Conservation (phyloP, 2,888 invertebrate genomes). For the Sarcophaga rosellei region DNA sequence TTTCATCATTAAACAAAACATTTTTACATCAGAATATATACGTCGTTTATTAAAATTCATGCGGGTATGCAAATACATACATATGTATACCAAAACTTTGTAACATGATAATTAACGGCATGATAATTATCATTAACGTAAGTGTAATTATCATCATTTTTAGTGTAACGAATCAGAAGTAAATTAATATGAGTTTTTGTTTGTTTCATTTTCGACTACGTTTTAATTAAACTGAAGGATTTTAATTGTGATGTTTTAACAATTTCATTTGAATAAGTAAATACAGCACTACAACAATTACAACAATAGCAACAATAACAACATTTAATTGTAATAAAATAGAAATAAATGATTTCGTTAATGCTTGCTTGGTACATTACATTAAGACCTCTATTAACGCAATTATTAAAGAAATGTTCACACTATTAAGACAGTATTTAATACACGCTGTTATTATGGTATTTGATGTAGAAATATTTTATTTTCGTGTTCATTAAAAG, state of each 20-base stretch:
- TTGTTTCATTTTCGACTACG: neutral
- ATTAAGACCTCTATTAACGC: too few relatives aligned
- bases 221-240: too few relatives aligned
- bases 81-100: too few relatives aligned
- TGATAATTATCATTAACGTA: neutral
- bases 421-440: neutral
- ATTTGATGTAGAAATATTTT: neutral
- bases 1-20: too few relatives aligned
- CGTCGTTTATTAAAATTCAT: too few relatives aligned
- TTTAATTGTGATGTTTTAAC: neutral
- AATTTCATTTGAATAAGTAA: neutral
- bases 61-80: too few relatives aligned
- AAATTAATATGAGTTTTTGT: neutral
- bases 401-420: neutral
- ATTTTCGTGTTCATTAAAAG: neutral
- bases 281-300: too few relatives aligned
- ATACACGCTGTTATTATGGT: too few relatives aligned
- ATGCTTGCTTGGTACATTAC: neutral
- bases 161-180: neutral
- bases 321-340: neutral
- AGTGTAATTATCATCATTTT: neutral
- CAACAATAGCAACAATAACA: neutral
- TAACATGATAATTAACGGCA: neutral
- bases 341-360: neutral
- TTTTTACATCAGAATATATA: too few relatives aligned